Base-by-base conservation (phyloP, 2,797 vertebrate genomes). In the Neoniphon sammara region DNA sequence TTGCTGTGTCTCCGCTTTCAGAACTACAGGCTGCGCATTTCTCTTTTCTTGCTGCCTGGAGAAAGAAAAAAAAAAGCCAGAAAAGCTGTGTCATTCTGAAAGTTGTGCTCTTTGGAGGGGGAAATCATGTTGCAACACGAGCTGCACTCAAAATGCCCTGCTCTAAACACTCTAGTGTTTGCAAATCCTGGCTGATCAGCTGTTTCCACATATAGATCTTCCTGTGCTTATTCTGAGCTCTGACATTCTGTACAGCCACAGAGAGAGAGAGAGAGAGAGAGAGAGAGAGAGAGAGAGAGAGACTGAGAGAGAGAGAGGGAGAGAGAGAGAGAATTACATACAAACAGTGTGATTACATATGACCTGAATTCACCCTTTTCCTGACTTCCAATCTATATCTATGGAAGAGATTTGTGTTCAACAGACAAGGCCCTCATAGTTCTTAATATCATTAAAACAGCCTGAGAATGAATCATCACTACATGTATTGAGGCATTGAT, bases 121-220 rank as follows among this genome's bases (percentile, higher is more conserved):
- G 76, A 88, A 89, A 81, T 86, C 73, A 55, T 72, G 49, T 78
- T 70, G 87, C 83, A 67, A 78, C 78, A 84, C 83, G 71, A 88
- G 84, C 82, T 66, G 70, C 86, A 86, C 64, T 87, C 80, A 89
- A 86, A 91, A 82, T 61, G 73, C 67, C 44, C 62, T 44, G 21
- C 68, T 84, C 68, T 85, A 79, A 89, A 82, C 75, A 75, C 69
- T 36, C 56, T 23, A 58, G 70, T 64, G 75, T 79, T 86, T 90
- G 83, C 75, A 84, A 84, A 89, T 84, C 68, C 80, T 57, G 50
- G 66, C 62, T 46, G 77, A 89, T 93, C 86, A 92, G 89, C 88
- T 91, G 84, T 86, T 88, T 90, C 87, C 73, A 77, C 78, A 82
- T 81, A 85, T 84, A 91, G 85, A 84, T 54, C 60, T 75, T 72